Percentiles rank a stretch among this genome's conserved stretches.
These are phyloP conservation scores for Enteromius mattozi DNA, from an alignment of 2,797 vertebrate species.

Conservation along the genomic window DNA sequence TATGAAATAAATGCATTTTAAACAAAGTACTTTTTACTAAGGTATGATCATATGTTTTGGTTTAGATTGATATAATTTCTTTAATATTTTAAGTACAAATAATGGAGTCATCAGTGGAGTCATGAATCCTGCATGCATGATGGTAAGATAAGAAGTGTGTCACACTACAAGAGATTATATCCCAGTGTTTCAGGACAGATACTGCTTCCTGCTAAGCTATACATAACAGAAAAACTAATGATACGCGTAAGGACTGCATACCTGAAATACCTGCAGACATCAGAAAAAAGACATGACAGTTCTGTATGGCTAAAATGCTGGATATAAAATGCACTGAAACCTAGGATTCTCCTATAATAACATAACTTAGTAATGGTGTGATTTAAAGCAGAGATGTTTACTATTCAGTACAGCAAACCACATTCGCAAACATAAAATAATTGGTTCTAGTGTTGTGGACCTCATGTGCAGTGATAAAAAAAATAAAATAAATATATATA, in stretches of 20 bases:
- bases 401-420: not conserved
- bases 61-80: too few relatives aligned
- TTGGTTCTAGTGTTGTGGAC: not conserved
- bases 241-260: not conserved
- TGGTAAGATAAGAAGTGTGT: not conserved
- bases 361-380: not conserved
- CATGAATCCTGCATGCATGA: not conserved
- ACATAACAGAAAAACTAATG: not conserved
- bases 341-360: not conserved
- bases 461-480: not conserved
- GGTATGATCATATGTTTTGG: too few relatives aligned
- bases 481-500: too few relatives aligned
- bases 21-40: too few relatives aligned
- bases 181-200: not conserved
- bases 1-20: too few relatives aligned
- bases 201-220: not conserved
- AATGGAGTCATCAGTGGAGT: too few relatives aligned
- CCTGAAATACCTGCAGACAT: not conserved
- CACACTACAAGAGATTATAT: not conserved
- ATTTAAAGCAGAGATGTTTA: conserved; percentile 2
- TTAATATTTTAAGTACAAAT: too few relatives aligned
- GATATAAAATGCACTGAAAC: not conserved
- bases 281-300: not conserved
- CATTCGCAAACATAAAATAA: not conserved
- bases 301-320: not conserved